Percentiles rank a stretch among this genome's conserved stretches.
Conservation (phyloP, 1,140 invertebrate genomes). For the Achatina immaculata region DNA sequence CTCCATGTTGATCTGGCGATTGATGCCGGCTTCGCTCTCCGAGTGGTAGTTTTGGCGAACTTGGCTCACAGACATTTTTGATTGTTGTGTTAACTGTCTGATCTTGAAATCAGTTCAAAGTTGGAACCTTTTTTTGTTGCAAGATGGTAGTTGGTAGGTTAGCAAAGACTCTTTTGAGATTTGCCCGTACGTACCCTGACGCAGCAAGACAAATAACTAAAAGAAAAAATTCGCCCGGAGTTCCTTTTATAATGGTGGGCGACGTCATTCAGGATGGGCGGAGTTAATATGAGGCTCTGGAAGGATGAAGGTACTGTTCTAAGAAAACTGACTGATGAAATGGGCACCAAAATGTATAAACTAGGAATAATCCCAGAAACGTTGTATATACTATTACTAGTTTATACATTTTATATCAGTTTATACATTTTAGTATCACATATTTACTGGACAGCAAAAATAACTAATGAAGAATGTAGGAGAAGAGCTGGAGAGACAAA, state of each 20-base stretch:
- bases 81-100: not conserved
- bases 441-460: too few relatives aligned
- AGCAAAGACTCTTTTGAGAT: conserved; percentile 25
- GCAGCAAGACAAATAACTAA: conserved; percentile 54
- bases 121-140: not conserved
- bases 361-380: too few relatives aligned
- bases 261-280: not conserved
- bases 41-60: conserved; percentile 83
- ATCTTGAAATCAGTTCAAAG: not conserved
- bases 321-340: too few relatives aligned
- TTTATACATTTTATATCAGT: too few relatives aligned
- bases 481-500: too few relatives aligned
- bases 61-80: conserved; percentile 60
- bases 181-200: conserved; percentile 66
- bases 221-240: not conserved
- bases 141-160: not conserved
- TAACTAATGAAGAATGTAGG: too few relatives aligned
- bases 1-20: conserved; percentile 92
- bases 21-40: conserved; percentile 83
- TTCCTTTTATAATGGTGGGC: not conserved
- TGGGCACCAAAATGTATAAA: too few relatives aligned
- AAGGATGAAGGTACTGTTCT: not conserved
- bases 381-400: too few relatives aligned
- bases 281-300: not conserved
- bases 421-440: too few relatives aligned